Evolutionary conservation across 92 coral and sea anemone genomes (phyloP), one percentile per base, ranked within the genome.

Genomic region (Galaxea fascicularis): DNA sequence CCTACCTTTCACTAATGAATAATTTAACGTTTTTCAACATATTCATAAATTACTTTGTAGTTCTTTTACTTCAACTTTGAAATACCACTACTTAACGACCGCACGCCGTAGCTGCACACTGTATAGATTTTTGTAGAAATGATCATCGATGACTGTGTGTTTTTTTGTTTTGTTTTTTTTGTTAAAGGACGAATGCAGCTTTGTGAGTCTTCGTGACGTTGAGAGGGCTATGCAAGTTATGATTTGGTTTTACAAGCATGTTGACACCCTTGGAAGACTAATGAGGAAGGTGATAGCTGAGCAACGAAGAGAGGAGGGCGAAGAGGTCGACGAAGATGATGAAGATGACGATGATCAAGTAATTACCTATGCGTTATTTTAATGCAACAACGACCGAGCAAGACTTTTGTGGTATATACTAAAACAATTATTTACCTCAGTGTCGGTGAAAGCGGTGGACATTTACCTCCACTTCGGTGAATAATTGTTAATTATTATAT

Each of bases 121-220:
- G 41, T 6, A 35, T 15, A 10, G 56, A 10, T 46, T 46, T 0
- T 46, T 4, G 17, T 11, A 49, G 13, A 49, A 49, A 11, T 49
- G 56, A 10, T 49, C 1, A 14, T 13, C 13, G 24, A 46, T 26
- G 35, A 3, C 6, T 31, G 4, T 0, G 12, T 26, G 4, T 39
- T 3, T 54, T 20, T 71, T 18, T 53, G 41, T 35, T 35, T 2
- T 35, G 2, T 35, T 2, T 35, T 35, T 35, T 2, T 71, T 31
- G 54, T 21, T 65, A 18, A 87, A 94, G 98, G 91, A 95, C 63
- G 98, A 95, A 76, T 94, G 98, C 58, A 94, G 98, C 82, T 94
- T 94, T 86, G 98, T 94, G 31, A 92, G 98, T 70, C 91, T 92
- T 7, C 98, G 98, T 57, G 98, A 94, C 75, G 98, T 94, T 15